Evolutionary conservation across 2,888 invertebrate species (phyloP), one percentile per base, ranked within the genome.

Genomic region (Alcis repandata): DNA sequence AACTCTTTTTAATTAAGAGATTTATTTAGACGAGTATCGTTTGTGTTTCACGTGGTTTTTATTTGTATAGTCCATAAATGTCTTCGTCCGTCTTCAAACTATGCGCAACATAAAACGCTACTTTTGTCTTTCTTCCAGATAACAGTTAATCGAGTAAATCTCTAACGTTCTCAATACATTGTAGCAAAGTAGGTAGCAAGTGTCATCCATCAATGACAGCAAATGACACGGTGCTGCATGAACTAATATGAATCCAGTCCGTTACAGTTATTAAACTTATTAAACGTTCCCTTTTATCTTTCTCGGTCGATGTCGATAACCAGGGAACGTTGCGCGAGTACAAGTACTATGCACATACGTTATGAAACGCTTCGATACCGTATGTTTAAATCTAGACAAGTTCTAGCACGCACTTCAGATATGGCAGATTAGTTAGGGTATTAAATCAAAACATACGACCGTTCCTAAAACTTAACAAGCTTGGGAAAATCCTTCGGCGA

Each of bases 291-390:
- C 63, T 75, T 77, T 79, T 83, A 82, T 83, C 83, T 82, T 82
- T 77, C 73, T 82, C 78, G 82, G 77, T 76, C 83, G 77, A 72
- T 71, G 69, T 73, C 72, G 84, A 83, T 83, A 83, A 78, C 76
- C 61, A 63, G 43, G 38, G 43, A 48, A 19, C 63, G 58, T 48
- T 41, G 46, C 52, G 45, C 33, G 6, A 33, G 46, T 46, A 15
- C 27, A 15, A 17, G 41, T 3, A 13, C 13, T 3, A 3, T 13
- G 1, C 46, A 22, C n/a, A n/a, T 2, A 4, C 27, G 46, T 48
- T 59, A 63, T 63, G 48, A 33, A 58, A 53, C 6, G 27, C 20
- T 46, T 36, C 40, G 43, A 58, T 43, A 51, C 52, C 20, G 17
- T 43, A 11, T 19, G 45, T 36, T 36, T 56, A 27, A 20, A 53